A percentile compares a stretch with the other conserved stretches of the same genome.
Conservation (phyloP, 2,113 vertebrate species). For the Rhagologus leucostigma region DNA sequence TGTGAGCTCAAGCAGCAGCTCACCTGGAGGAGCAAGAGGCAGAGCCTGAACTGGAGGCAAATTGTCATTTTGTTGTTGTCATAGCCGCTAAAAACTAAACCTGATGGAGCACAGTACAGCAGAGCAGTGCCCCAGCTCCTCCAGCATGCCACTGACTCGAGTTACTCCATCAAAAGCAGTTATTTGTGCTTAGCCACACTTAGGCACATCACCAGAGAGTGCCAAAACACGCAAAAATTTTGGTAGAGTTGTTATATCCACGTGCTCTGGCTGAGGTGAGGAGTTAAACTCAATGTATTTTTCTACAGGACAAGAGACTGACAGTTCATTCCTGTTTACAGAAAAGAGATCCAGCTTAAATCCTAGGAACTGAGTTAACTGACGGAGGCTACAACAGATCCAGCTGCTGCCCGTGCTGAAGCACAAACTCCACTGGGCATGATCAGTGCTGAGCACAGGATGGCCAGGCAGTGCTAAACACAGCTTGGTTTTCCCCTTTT, state of each 20-base stretch:
- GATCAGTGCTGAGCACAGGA: not conserved
- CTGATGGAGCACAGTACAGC: not conserved
- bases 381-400: not conserved
- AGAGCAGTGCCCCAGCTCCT: not conserved
- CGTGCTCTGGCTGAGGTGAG: rapidly evolving
- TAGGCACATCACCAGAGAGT: no score
- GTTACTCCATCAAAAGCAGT: not conserved
- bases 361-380: not conserved
- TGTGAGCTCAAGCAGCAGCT: not conserved
- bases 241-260: not conserved
- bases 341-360: not conserved
- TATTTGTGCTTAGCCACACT: not conserved
- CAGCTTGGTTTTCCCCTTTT: no score
- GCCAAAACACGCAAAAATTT: not conserved
- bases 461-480: not conserved
- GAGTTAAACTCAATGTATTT: not conserved
- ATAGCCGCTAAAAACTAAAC: not conserved
- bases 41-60: not conserved
- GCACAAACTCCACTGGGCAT: not conserved
- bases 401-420: not conserved
- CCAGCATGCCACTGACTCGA: not conserved
- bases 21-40: not conserved
- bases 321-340: not conserved
- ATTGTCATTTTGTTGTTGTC: not conserved
- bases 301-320: not conserved